phyloP scores from a whole-genome alignment of 2,797 vertebrate species.

The Semaprochilodus insignis region DNA sequence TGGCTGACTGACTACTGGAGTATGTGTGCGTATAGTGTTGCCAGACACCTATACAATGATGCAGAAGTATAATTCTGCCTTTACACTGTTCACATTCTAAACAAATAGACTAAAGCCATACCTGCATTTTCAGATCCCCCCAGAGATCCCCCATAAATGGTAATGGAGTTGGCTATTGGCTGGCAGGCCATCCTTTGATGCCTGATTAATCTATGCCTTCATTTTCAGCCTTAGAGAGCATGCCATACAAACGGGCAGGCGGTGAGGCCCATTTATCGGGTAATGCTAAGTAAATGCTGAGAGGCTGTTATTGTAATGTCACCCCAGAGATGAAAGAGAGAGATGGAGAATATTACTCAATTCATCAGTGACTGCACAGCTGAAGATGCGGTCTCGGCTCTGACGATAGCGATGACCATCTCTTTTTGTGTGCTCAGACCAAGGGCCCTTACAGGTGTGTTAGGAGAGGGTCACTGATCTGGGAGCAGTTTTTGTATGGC shows the following conservation, averaged over 20 bases:
- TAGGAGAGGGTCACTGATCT: slow-evolving; percentile 18
- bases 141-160: slow-evolving; percentile 33
- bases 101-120: neutral
- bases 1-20: no score
- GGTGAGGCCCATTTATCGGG: slow-evolving; percentile 54
- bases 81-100: neutral
- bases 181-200: slow-evolving; percentile 40
- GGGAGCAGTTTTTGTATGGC: neutral
- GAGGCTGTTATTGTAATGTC: slow-evolving; percentile 56
- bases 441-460: slow-evolving; percentile 3
- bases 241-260: slow-evolving; percentile 37
- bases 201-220: slow-evolving; percentile 37
- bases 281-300: slow-evolving; percentile 49
- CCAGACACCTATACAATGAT: no score
- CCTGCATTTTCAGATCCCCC: slow-evolving; percentile 2
- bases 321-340: slow-evolving; percentile 53
- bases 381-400: slow-evolving; percentile 43
- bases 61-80: no score
- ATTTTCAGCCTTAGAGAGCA: slow-evolving; percentile 40
- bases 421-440: slow-evolving; percentile 21
- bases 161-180: slow-evolving; percentile 39
- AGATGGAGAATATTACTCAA: slow-evolving; percentile 52
- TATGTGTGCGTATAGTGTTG: no score
- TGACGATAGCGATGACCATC: neutral
- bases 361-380: slow-evolving; percentile 49